Conservation (phyloP, 2,113 vertebrate genomes). For the Scalopus aquaticus region DNA sequence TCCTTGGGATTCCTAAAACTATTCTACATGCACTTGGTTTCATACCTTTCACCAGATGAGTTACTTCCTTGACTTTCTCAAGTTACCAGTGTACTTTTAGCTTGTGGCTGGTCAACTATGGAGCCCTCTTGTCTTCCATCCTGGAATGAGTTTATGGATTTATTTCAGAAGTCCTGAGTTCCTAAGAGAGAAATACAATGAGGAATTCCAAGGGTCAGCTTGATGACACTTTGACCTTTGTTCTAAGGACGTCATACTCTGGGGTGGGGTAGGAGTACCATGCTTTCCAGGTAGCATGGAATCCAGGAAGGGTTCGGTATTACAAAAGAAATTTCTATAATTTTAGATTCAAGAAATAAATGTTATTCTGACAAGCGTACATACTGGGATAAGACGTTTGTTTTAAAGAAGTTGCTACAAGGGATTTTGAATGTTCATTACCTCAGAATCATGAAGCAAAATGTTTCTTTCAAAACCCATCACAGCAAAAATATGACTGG, state of each 20-base stretch:
- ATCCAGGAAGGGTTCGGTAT: neutral
- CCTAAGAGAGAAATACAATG: neutral
- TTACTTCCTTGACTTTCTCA: neutral
- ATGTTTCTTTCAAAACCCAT: neutral
- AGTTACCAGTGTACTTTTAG: neutral
- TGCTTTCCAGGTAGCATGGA: neutral
- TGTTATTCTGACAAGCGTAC: neutral
- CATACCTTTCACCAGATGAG: neutral
- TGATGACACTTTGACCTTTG: neutral
- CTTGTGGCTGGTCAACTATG: neutral
- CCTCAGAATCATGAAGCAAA: conserved; percentile 45
- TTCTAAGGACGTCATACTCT: neutral
- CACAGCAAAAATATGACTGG: conserved; percentile 17
- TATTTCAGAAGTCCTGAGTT: neutral
- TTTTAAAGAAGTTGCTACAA: conserved; percentile 42
- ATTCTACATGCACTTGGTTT: neutral
- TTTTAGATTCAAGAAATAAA: conserved; percentile 41
- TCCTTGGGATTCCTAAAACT: neutral
- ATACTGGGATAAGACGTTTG: neutral
- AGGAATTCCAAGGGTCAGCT: neutral
- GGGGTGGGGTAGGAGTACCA: neutral
- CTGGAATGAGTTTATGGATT: neutral
- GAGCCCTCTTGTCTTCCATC: neutral
- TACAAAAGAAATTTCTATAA: neutral
- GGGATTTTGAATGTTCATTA: conserved; percentile 37